Evolutionary conservation across 2,797 vertebrate genomes (phyloP).

Genomic region (Anguilla anguilla): DNA sequence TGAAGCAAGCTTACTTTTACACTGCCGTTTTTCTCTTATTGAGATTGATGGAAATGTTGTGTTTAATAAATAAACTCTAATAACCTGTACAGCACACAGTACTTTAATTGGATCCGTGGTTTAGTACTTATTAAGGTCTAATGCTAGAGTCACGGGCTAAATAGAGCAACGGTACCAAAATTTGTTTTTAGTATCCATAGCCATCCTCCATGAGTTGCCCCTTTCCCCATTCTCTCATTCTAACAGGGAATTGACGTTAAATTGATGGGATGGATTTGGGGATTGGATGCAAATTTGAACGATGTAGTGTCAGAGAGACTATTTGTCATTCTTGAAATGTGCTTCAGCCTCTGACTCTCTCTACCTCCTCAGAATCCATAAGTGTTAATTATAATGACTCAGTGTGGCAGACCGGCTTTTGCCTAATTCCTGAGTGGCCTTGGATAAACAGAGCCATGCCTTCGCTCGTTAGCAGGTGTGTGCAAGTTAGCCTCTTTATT

Average conservation of each 20-base stretch:
- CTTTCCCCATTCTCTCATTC: not conserved
- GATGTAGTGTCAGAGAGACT: conserved; percentile 9
- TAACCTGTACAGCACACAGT: not conserved
- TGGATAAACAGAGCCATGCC: conserved; percentile 43
- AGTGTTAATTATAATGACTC: conserved; percentile 29
- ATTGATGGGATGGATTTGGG: conserved; percentile 15
- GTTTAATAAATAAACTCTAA: not conserved
- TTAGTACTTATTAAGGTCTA: not conserved
- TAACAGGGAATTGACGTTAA: not conserved
- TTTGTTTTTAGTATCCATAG: not conserved
- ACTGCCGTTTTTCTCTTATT: not conserved
- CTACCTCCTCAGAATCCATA: conserved; percentile 14
- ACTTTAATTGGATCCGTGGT: not conserved
- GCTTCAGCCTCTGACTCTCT: not conserved
- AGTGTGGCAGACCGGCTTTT: not conserved
- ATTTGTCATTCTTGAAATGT: conserved; percentile 13
- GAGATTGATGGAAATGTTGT: not conserved
- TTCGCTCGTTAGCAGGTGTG: conserved; percentile 42
- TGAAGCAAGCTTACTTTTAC: not conserved
- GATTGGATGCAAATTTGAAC: conserved; percentile 18
- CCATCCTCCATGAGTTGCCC: not conserved
- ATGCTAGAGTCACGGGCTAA: not conserved
- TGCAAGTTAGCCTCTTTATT: conserved; percentile 53
- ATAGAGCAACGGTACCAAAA: not conserved
- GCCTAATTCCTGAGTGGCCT: conserved; percentile 29